These are phyloP conservation scores for Catharus minimus DNA, from an alignment of 2,113 vertebrate genomes.

Conservation along the genomic window DNA sequence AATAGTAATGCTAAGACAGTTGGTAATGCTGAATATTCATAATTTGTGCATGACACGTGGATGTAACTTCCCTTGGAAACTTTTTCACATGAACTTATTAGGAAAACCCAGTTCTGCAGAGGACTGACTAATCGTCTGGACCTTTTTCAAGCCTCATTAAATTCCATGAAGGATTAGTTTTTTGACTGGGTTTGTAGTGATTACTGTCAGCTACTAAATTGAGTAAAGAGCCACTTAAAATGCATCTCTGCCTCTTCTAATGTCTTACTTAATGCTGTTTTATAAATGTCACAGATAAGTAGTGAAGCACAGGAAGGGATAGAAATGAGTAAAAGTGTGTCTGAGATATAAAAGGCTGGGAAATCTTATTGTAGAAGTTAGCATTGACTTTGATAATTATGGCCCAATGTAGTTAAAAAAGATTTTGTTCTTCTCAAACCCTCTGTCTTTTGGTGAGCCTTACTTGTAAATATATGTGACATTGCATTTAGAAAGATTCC, in stretches of 20 bases:
- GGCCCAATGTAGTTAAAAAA: neutral
- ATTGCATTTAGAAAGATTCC: neutral
- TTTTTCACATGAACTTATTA: neutral
- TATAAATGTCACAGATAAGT: neutral
- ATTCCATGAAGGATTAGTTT: neutral
- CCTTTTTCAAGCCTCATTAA: neutral
- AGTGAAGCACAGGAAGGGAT: neutral
- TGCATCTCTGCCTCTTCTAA: neutral
- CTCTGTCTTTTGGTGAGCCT: neutral
- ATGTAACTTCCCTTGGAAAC: neutral
- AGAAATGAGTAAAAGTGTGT: neutral
- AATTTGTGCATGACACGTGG: neutral
- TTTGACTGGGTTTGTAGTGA: neutral
- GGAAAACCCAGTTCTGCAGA: neutral
- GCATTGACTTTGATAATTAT: neutral
- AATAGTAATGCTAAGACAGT: neutral
- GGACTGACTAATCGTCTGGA: neutral
- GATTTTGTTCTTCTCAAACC: neutral
- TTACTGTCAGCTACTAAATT: neutral
- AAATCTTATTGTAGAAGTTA: neutral
- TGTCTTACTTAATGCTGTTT: neutral
- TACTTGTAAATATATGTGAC: neutral
- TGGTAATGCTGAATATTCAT: neutral
- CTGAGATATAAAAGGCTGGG: neutral
- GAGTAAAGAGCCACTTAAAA: neutral